A percentile compares a stretch with the other conserved stretches of the same genome.
Evolutionary conservation across 2,888 invertebrate genomes (phyloP).

Genomic region (Tortricodes alternella): DNA sequence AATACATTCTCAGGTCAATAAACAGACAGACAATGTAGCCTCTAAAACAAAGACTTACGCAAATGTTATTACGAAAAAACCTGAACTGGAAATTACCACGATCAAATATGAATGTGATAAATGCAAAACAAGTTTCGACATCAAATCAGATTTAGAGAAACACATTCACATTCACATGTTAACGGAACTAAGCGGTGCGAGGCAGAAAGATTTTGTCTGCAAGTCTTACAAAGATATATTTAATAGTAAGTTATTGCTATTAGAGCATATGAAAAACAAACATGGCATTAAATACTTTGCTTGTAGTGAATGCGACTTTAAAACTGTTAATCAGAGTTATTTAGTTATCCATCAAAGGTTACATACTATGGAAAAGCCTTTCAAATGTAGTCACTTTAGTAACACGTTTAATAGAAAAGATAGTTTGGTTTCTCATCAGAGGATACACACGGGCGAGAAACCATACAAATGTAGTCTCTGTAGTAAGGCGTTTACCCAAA

Average conservation of each 20-base stretch:
- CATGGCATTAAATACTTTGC: background rate
- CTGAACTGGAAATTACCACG: background rate
- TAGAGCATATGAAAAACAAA: background rate
- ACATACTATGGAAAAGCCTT: conserved; percentile 32
- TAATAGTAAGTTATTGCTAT: background rate
- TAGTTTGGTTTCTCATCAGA: background rate
- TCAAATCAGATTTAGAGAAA: conserved; percentile 11
- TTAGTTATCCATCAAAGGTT: background rate
- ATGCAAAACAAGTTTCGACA: background rate
- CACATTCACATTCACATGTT: conserved; percentile 1
- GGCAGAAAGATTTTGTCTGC: background rate
- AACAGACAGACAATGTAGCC: background rate
- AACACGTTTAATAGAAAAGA: background rate
- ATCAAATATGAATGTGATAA: conserved; percentile 5
- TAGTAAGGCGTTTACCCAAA: background rate
- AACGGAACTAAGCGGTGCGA: background rate
- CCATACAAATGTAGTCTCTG: conserved; percentile 3
- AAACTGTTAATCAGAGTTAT: background rate
- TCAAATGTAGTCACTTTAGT: conserved; percentile 32
- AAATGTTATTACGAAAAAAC: background rate
- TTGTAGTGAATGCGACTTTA: background rate
- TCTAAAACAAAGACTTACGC: background rate
- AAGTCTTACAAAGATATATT: background rate
- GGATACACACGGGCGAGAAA: background rate
- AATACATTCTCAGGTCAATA: background rate